Conservation (phyloP, 2,797 vertebrate genomes). For the Babyrousa celebensis region DNA sequence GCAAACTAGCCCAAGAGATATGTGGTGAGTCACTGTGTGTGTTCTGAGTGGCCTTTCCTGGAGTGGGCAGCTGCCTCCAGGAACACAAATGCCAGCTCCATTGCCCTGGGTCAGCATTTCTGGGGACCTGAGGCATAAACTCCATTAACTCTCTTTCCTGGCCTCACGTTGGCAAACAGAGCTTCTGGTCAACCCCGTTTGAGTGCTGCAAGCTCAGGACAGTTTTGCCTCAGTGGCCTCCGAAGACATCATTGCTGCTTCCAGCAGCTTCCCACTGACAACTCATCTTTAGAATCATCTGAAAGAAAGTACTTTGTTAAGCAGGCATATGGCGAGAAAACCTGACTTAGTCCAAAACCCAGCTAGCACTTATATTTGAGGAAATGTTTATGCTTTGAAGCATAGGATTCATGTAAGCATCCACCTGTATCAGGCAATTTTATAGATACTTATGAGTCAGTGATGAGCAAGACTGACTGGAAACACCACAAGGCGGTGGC, state of each 20-base stretch:
- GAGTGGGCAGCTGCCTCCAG: neutral
- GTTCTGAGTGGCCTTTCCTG: neutral
- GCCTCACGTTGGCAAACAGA: neutral
- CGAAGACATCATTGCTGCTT: neutral
- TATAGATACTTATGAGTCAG: neutral
- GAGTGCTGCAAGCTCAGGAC: neutral
- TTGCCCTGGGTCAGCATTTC: neutral
- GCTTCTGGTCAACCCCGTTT: neutral
- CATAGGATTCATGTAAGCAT: accelerated
- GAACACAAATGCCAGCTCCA: neutral
- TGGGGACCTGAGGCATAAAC: neutral
- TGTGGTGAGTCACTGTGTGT: neutral
- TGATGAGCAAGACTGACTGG: neutral
- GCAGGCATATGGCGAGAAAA: neutral
- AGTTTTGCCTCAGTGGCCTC: neutral
- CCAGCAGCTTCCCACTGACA: neutral
- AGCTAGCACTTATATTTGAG: no score
- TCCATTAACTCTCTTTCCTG: constrained; percentile 54
- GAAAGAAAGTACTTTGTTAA: neutral
- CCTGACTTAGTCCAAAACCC: neutral
- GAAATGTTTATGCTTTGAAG: neutral
- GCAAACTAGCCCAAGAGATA: neutral
- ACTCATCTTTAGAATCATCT: neutral
- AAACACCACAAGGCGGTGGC: neutral
- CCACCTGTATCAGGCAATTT: neutral